A percentile compares a stretch with the other conserved stretches of the same genome.
Evolutionary conservation across 2,797 vertebrate genomes (phyloP).

Genomic region (Pitangus sulphuratus): DNA sequence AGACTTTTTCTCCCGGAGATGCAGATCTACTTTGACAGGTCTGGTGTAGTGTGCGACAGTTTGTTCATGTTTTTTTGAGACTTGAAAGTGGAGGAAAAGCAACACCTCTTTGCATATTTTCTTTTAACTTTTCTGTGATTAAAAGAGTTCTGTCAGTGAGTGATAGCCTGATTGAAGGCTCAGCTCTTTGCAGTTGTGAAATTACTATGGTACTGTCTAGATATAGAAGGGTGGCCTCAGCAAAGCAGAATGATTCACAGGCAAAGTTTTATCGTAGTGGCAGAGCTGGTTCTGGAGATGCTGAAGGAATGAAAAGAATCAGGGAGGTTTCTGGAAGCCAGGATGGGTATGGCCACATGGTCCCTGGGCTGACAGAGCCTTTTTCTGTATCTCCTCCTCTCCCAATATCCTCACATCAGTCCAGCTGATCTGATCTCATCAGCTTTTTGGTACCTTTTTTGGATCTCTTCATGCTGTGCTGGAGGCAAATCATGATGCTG

Average conservation of each 20-base stretch:
- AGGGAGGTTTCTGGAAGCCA: background rate
- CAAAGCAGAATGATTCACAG: background rate
- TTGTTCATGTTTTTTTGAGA: background rate
- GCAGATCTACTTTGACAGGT: slow-evolving; percentile 17
- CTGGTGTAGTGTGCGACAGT: background rate
- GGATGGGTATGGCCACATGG: accelerated
- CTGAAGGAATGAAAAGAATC: background rate
- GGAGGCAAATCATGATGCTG: background rate
- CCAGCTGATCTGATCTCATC: background rate
- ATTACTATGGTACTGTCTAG: background rate
- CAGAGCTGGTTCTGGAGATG: background rate
- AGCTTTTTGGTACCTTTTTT: background rate
- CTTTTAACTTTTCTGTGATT: slow-evolving; percentile 50
- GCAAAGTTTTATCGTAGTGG: background rate
- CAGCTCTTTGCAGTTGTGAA: background rate
- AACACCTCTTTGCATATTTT: slow-evolving; percentile 30
- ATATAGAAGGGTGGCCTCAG: background rate
- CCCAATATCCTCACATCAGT: background rate
- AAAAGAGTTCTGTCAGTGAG: background rate
- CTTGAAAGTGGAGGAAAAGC: slow-evolving; percentile 39
- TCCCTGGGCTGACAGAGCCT: background rate
- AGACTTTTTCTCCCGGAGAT: background rate
- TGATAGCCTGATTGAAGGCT: slow-evolving; percentile 12
- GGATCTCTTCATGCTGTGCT: accelerated
- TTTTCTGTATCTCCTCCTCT: background rate